Base-by-base conservation (phyloP, 2,113 vertebrate genomes). In the Chauna torquata region DNA sequence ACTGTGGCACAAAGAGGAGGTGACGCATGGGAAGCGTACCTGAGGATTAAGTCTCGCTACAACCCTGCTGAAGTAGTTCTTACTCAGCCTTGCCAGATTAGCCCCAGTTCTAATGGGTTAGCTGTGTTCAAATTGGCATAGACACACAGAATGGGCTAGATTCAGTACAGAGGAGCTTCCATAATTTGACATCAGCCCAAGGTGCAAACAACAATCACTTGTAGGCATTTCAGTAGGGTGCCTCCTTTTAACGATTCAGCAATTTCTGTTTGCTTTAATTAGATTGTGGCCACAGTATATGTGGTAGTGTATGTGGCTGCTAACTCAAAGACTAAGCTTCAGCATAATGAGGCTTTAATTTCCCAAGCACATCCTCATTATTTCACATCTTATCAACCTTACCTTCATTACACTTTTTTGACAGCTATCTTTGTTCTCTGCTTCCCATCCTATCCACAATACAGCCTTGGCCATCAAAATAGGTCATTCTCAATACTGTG, bases 321-420 rank as follows among this genome's bases (percentile, higher is more conserved):
- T 88, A 84, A 84, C 30, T 82, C 66, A 72, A 82, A 88, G 65
- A 64, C 49, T 65, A 68, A 47, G 28, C 64, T 89, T 82, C 86
- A 74, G 14, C 19, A 85, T 69, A 89, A 90, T 20, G 24, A 92
- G 52, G 34, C 27, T 92, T 88, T 94, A 82, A 89, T 89, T 93
- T 95, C 61, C 65, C 65, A 69, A 94, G 69, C 50, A 88, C 18
- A 71, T 42, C 9, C 47, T 81, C 76, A 65, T 86, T 94, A 92
- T 34, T 83, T 83, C 76, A 70, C 25, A 71, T 55, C 50, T 79
- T 89, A 80, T 71, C 49, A 76, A 68, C 44, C 40, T 92, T 68
- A 82, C 24, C n/a, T 86, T 93, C 69, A 44, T 57, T 78, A 71
- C 18, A 72, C 4, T 75, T 87, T 76, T 59, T 40, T 76, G 70